Evolutionary conservation across 2,888 invertebrate species (phyloP).

Genomic region (Drosophila melanosoma): DNA sequence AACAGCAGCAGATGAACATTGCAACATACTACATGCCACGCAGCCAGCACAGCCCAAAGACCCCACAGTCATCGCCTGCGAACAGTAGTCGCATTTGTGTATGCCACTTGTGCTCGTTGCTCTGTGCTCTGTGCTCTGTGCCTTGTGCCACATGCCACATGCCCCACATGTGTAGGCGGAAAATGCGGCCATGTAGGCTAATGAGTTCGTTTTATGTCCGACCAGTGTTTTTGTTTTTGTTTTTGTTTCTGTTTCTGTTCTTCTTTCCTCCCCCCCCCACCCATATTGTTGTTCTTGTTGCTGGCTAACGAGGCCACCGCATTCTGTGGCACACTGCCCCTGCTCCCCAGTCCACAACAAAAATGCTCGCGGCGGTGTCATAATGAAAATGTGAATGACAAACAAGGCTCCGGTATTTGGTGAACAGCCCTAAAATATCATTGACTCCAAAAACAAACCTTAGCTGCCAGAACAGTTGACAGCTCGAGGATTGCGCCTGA

Average conservation of each 20-base stretch:
- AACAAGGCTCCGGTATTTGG: slow-evolving; percentile 38
- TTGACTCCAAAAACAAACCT: slow-evolving; percentile 4
- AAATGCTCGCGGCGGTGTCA: slow-evolving; percentile 57
- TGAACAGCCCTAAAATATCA: slow-evolving; percentile 8
- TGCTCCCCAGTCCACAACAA: slow-evolving; percentile 4
- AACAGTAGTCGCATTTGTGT: slow-evolving; percentile 14
- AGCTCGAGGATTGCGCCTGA: background rate
- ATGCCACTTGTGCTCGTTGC: slow-evolving; percentile 30
- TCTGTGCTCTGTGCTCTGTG: slow-evolving; percentile 50
- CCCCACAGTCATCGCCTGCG: background rate
- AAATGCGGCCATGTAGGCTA: slow-evolving; percentile 78
- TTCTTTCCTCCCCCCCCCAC: background rate
- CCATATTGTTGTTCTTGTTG: slow-evolving; percentile 23
- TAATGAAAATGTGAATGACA: slow-evolving; percentile 50
- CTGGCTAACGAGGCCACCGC: slow-evolving; percentile 57
- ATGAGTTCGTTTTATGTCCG: slow-evolving; percentile 70
- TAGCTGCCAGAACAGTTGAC: slow-evolving; percentile 21
- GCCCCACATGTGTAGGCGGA: slow-evolving; percentile 71
- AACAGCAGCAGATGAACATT: slow-evolving; percentile 32
- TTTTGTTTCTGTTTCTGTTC: slow-evolving; percentile 32
- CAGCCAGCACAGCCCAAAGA: slow-evolving; percentile 4
- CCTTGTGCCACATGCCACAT: slow-evolving; percentile 49
- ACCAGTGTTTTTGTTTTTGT: slow-evolving; percentile 47
- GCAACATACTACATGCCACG: slow-evolving; percentile 49
- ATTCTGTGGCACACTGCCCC: slow-evolving; percentile 38